Evolutionary conservation across 2,797 vertebrate species (phyloP), one percentile per base, ranked within the genome.

Genomic region (Petrocephalus sullivani): DNA sequence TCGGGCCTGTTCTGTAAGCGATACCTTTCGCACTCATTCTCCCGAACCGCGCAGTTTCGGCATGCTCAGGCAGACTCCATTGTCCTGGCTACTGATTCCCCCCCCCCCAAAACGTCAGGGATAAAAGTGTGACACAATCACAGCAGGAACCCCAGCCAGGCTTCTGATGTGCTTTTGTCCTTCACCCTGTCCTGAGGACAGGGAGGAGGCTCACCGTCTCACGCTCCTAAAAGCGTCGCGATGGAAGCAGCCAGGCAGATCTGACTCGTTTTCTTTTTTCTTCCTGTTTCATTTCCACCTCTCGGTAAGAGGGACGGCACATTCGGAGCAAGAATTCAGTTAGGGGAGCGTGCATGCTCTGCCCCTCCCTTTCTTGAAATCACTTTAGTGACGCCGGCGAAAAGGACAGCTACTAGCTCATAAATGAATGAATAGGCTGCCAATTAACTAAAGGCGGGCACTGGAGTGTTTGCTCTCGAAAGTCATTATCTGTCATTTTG

Each of bases 401-500:
- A 67, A 37, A 87, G 64, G 84, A 56, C 85, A 60, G 33, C 64
- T 49, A 19, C 28, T 49, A 41, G 51, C 71, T 64, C 86, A 87
- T 61, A 87, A 82, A 89, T 78, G 83, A 81, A 89, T 87, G 78
- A 87, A 89, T 75, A 83, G 67, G 19, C 84, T 3, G 49, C 41
- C 53, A 81, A 78, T 86, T 81, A 84, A 54, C 67, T 60, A 37
- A 53, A 33, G 46, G 61, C 51, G 56, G 41, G 87, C 85, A 58
- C 90, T 90, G 87, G 89, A 93, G 89, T 87, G 71, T n/a, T 75
- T 86, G 87, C 90, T 90, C 91, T 92, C 88, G 64, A 93, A 89
- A 90, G 89, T 91, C 89, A 89, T 93, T 90, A 91, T 89, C 89
- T 89, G 89, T 84, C 87, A 64, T 89, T 91, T 88, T 85, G 88